A percentile compares a stretch with the other conserved stretches of the same genome.
These are phyloP conservation scores for Lateolabrax maculatus DNA, from an alignment of 2,797 vertebrate genomes.

Conservation along the genomic window DNA sequence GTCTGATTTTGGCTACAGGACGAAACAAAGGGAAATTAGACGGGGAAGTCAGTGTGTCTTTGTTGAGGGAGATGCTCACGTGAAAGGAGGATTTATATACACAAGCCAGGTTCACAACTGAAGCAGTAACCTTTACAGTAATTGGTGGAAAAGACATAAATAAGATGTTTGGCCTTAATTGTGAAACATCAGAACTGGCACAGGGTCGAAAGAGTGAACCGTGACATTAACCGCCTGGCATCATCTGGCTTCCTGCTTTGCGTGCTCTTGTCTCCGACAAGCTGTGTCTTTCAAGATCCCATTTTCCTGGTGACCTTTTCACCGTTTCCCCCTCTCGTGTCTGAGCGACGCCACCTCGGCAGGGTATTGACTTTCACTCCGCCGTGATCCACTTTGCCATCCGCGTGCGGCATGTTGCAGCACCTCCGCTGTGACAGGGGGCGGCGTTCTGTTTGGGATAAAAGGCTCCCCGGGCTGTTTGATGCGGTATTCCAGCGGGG, in stretches of 20 bases:
- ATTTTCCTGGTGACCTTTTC: constrained; percentile 76
- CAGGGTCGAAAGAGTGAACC: constrained; percentile 61
- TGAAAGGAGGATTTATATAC: constrained; percentile 35
- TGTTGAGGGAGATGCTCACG: constrained; percentile 25
- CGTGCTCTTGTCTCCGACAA: constrained; percentile 53
- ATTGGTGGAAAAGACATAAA: constrained; percentile 64
- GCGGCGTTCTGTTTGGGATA: constrained; percentile 71
- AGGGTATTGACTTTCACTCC: constrained; percentile 71
- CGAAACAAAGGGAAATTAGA: constrained; percentile 68
- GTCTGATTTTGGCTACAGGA: constrained; percentile 71
- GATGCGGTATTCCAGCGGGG: constrained; percentile 71
- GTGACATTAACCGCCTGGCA: constrained; percentile 71
- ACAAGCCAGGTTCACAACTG: constrained; percentile 30
- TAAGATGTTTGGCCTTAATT: constrained; percentile 67
- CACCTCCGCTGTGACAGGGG: constrained; percentile 56
- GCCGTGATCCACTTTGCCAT: constrained; percentile 64
- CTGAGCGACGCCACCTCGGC: constrained; percentile 54
- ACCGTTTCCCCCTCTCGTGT: constrained; percentile 15
- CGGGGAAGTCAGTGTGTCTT: constrained; percentile 43
- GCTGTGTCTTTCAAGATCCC: constrained; percentile 63
- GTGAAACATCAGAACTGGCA: constrained; percentile 59
- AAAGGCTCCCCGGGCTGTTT: constrained; percentile 77
- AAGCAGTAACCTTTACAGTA: constrained; percentile 71
- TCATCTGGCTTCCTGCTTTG: constrained; percentile 48
- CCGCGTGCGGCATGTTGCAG: constrained; percentile 30